These are phyloP conservation scores for Mallotus villosus DNA, from an alignment of 2,797 vertebrate genomes.

Conservation along the genomic window DNA sequence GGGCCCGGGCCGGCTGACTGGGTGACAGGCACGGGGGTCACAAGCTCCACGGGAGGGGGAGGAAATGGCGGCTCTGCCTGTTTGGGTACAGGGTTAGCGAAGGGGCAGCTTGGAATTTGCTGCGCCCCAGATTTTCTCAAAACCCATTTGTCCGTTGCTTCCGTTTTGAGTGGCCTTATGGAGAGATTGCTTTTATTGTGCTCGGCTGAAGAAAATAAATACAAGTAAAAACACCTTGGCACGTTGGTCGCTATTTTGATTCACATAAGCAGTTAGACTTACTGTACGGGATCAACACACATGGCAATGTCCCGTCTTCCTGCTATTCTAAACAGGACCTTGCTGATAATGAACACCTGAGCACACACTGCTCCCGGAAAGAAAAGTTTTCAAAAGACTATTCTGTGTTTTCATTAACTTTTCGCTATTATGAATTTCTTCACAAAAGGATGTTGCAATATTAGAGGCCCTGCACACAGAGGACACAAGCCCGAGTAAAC, in stretches of 20 bases:
- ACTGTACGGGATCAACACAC: slow-evolving; percentile 45
- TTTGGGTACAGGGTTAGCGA: slow-evolving; percentile 67
- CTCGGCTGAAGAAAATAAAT: slow-evolving; percentile 64
- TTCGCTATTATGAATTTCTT: slow-evolving; percentile 16
- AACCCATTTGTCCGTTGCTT: slow-evolving; percentile 71
- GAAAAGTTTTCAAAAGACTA: slow-evolving; percentile 38
- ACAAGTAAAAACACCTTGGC: slow-evolving; percentile 65
- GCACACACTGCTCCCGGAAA: slow-evolving; percentile 52
- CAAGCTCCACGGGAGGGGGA: slow-evolving; percentile 51
- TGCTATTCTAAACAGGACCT: slow-evolving; percentile 56
- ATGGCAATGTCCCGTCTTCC: slow-evolving; percentile 46
- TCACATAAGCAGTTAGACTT: slow-evolving; percentile 66
- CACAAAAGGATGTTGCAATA: slow-evolving; percentile 26
- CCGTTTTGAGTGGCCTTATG: slow-evolving; percentile 68
- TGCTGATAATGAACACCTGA: slow-evolving; percentile 50
- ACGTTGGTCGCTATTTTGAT: slow-evolving; percentile 61
- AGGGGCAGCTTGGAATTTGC: slow-evolving; percentile 67
- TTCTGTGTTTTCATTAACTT: slow-evolving; percentile 19
- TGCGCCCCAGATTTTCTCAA: slow-evolving; percentile 70
- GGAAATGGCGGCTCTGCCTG: slow-evolving; percentile 70
- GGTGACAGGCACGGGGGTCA: slow-evolving; percentile 20
- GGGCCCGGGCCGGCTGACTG: slow-evolving; percentile 44
- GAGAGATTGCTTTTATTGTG: slow-evolving; percentile 76
- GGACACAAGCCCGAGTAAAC: slow-evolving; percentile 33
- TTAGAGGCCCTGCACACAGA: slow-evolving; percentile 19